Evolutionary conservation across 2,888 invertebrate species (phyloP).

Genomic region (Hydropsyche betteni): DNA sequence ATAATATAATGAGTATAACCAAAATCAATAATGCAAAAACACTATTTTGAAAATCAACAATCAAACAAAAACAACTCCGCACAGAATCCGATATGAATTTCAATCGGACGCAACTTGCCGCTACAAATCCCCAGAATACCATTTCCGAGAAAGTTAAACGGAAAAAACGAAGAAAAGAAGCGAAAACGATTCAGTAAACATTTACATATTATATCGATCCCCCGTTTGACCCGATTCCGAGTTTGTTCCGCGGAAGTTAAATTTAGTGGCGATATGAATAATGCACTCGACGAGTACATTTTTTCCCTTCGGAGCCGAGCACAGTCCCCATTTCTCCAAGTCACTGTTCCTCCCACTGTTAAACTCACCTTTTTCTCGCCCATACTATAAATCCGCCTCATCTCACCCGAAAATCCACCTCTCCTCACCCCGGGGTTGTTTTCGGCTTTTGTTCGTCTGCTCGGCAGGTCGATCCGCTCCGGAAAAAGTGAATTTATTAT

Average conservation of each 20-base stretch:
- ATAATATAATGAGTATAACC: no score
- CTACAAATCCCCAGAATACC: no score
- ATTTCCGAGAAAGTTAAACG: no score
- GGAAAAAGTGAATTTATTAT: conserved; percentile 21
- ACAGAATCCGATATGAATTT: no score
- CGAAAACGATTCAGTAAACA: no score
- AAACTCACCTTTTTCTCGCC: background rate
- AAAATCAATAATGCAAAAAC: no score
- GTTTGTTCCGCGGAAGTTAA: background rate
- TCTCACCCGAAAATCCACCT: background rate
- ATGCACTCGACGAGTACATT: background rate
- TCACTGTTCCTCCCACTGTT: background rate
- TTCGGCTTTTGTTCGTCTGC: conserved; percentile 13
- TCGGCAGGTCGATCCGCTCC: background rate
- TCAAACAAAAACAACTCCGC: no score
- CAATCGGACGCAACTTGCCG: no score
- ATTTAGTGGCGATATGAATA: conserved; percentile 8
- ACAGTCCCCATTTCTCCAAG: background rate
- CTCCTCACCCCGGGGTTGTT: background rate
- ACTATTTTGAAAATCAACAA: no score
- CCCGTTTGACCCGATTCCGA: conserved; percentile 9
- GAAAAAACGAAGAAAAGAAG: no score
- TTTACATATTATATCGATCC: conserved; percentile 7
- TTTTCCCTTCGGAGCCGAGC: background rate
- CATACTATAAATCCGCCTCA: no score